Base-by-base conservation (phyloP, 2,888 invertebrate species). In the Oscheius sp. region DNA sequence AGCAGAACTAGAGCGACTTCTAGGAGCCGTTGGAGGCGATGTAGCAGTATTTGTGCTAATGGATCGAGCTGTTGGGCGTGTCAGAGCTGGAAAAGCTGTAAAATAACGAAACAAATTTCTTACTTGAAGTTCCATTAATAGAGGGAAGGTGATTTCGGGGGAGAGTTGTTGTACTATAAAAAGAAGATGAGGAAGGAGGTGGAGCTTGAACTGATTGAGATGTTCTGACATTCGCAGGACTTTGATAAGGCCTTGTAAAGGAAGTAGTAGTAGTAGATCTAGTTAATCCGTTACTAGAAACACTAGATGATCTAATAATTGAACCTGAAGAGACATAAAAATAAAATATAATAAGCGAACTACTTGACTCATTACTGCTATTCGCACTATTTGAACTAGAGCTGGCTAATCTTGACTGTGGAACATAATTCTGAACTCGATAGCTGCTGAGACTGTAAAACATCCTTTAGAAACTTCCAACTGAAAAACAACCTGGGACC, bases 251-350 rank as follows among this genome's bases (percentile, higher is more conserved):
- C 12, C 65, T 3, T 2, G 65, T 50, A 39, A 45, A 55, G 12
- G 65, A 65, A 1, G 65, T 45, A 8, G 65, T n/a, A n/a, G n/a
- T 53, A 1, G 65, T 65, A 5, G 65, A 65, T 25, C 65, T 52
- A 5, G 65, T 65, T 20, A 65, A 34, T 29, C 33, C 29, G 17
- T 34, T 33, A n/a, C 53, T 17, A 39, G 65, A 53, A 65, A 34
- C 17, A 15, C 45, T 61, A 25, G 61, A 6, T 15, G 52, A 65
- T 15, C 53, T 25, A 34, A 17, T 25, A 0, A 52, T 52, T 15
- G 39, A 15, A 2, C 39, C 46, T 23, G 33, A 52, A 45, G 25
- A 45, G n/a, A n/a, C n/a, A n/a, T n/a, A n/a, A 37, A 25, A 34
- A 58, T 8, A n/a, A 39, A 5, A 4, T 33, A 15, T n/a, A n/a